phyloP scores from a whole-genome alignment of 2,888 invertebrate species.

The Gari tellinella region DNA sequence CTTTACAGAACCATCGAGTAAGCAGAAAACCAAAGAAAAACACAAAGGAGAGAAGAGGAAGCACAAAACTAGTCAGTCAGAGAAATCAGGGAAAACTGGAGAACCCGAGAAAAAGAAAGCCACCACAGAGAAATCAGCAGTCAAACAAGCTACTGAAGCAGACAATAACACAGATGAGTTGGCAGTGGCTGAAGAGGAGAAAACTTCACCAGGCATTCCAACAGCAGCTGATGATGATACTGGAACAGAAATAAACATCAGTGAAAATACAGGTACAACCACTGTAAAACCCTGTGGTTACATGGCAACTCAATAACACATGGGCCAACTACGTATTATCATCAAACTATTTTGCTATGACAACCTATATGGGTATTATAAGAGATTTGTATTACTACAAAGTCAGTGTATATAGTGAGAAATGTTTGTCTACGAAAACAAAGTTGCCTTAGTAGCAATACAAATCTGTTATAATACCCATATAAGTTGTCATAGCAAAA shows the following conservation, averaged over 20 bases:
- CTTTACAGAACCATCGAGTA: slow-evolving; percentile 27
- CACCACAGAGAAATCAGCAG: slow-evolving; percentile 19
- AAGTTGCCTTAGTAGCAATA: too few relatives aligned
- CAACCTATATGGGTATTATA: too few relatives aligned
- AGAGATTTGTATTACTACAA: too few relatives aligned
- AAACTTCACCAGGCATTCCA: slow-evolving; percentile 7
- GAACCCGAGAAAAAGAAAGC: slow-evolving; percentile 23
- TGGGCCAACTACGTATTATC: too few relatives aligned
- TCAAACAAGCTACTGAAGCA: slow-evolving; percentile 19
- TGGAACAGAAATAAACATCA: slow-evolving; percentile 53
- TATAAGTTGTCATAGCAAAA: too few relatives aligned
- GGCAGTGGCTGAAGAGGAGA: slow-evolving; percentile 19
- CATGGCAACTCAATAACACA: too few relatives aligned
- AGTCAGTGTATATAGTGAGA: too few relatives aligned
- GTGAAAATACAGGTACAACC: slow-evolving; percentile 64
- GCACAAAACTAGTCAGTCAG: slow-evolving; percentile 28
- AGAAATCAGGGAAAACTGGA: slow-evolving; percentile 34
- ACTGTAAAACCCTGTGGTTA: too few relatives aligned
- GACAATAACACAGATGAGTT: slow-evolving; percentile 36
- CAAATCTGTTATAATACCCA: too few relatives aligned
- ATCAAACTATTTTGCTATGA: too few relatives aligned
- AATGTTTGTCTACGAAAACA: too few relatives aligned
- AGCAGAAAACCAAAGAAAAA: slow-evolving; percentile 48
- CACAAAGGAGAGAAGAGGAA: slow-evolving; percentile 50
- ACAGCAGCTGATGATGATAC: slow-evolving; percentile 42